phyloP scores from a whole-genome alignment of 1,140 invertebrate genomes.

The Cotesia vestalis region DNA sequence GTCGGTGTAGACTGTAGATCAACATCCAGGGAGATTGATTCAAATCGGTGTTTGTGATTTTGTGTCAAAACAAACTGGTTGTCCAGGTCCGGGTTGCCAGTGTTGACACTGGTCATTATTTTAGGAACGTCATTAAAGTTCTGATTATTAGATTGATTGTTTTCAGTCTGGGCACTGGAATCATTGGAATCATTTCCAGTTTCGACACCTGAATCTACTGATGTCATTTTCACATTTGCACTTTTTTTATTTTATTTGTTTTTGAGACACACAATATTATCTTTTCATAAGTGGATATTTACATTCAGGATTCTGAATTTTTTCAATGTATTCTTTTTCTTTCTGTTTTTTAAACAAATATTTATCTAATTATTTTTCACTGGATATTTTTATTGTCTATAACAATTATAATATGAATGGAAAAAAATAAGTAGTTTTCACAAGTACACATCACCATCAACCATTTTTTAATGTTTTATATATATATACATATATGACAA shows the following conservation, averaged over 20 bases:
- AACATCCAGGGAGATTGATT: not conserved
- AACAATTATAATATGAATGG: not conserved
- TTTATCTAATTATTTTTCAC: too few species aligned
- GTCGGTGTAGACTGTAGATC: not conserved
- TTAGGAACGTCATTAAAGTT: not conserved
- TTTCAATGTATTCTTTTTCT: too few species aligned
- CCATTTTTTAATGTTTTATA: not conserved
- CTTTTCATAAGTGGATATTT: not conserved
- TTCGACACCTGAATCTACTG: conserved; percentile 72
- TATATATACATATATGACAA: too few species aligned
- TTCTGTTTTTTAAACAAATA: too few species aligned
- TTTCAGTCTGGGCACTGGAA: conserved; percentile 53
- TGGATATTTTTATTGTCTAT: not conserved
- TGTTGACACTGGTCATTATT: not conserved
- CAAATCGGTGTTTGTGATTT: not conserved
- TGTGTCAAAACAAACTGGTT: not conserved
- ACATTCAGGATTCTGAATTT: too few species aligned
- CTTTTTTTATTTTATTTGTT: not conserved
- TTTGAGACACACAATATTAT: not conserved
- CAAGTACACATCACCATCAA: too few species aligned
- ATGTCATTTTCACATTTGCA: conserved; percentile 52
- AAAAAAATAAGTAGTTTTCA: too few species aligned
- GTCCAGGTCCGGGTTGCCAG: not conserved
- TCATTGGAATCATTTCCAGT: conserved; percentile 74
- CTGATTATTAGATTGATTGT: conserved; percentile 8